Conservation (phyloP, 2,888 invertebrate species). For the Drosophila mimica region DNA sequence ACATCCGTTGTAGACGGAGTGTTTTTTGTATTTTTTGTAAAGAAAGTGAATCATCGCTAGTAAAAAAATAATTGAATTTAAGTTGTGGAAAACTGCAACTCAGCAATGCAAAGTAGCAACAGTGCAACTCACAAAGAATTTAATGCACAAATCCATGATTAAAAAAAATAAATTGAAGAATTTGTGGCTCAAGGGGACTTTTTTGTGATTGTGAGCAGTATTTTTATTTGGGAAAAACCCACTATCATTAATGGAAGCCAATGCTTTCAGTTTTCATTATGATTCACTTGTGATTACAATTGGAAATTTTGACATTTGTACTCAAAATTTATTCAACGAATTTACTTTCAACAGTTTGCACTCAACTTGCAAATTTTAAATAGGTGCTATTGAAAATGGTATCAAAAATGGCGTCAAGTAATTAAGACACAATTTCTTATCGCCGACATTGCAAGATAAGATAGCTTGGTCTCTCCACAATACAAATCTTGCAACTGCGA, state of each 20-base stretch:
- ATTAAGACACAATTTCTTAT: constrained; percentile 24
- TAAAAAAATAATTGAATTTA: neutral
- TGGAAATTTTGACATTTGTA: neutral
- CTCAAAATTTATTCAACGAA: neutral
- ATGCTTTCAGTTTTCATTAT: neutral
- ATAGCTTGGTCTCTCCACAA: neutral
- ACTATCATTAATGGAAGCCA: neutral
- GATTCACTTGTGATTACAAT: constrained; percentile 16
- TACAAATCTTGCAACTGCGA: constrained; percentile 7
- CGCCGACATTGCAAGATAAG: constrained; percentile 27
- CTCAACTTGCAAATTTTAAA: constrained; percentile 5
- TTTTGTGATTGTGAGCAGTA: neutral
- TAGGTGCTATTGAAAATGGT: neutral
- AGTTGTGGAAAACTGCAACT: constrained; percentile 10
- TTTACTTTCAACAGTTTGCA: constrained; percentile 1
- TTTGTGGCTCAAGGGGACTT: neutral
- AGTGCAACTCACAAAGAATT: neutral
- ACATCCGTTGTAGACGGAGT: neutral
- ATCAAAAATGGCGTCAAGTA: constrained; percentile 23
- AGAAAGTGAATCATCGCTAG: constrained; percentile 12
- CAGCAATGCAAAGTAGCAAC: constrained; percentile 14
- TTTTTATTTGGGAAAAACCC: neutral
- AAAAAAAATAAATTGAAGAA: neutral
- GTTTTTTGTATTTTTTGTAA: neutral
- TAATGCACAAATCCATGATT: neutral